Base-by-base conservation (phyloP, 2,888 invertebrate species). In the Frankliniella intonsa region DNA sequence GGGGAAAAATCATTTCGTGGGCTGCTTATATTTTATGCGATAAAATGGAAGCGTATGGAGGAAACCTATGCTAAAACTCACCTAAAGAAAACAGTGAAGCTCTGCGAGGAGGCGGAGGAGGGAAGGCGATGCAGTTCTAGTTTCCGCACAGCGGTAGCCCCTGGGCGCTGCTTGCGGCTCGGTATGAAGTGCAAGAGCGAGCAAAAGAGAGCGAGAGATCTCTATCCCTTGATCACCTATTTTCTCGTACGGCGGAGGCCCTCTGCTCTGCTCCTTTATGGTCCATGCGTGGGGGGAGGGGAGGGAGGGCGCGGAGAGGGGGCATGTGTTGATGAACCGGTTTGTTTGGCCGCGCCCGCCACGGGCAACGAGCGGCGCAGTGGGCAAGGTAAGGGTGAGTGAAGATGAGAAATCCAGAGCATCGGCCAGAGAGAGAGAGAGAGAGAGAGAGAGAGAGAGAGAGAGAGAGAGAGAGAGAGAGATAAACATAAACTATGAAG, bases 241-340 rank as follows among this genome's bases (percentile, higher is more conserved):
- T 76, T 76, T 76, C 69, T 76, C 69, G 25, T 76, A 22, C 25
- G 69, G 69, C 12, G 25, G 38, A 22, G 69, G 25, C 12, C 69
- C 69, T 76, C 25, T 25, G 69, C 55, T 38, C 38, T 38, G 38
- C 38, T 38, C 55, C 55, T 55, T 55, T 55, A 55, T 55, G 55
- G 55, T 14, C 55, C 22, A n/a, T 25, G 69, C 22, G 51, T 51
- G 69, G 65, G 65, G 65, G 55, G 55, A 55, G 55, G 55, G 55
- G 55, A 2, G 55, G 83, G 84, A 83, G 84, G 84, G 69, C 50
- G 62, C 50, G 80, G 81, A 76, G 76, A 55, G 81, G n/a, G 11
- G 17, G 81, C 25, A 25, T 27, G 65, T 80, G 27, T 25, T 50
- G 50, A 82, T 80, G 83, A 83, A 84, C 80, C 84, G 84, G 84